These are phyloP conservation scores for Caenorhabditis sp. DNA, from an alignment of 2,888 invertebrate species.

Conservation along the genomic window DNA sequence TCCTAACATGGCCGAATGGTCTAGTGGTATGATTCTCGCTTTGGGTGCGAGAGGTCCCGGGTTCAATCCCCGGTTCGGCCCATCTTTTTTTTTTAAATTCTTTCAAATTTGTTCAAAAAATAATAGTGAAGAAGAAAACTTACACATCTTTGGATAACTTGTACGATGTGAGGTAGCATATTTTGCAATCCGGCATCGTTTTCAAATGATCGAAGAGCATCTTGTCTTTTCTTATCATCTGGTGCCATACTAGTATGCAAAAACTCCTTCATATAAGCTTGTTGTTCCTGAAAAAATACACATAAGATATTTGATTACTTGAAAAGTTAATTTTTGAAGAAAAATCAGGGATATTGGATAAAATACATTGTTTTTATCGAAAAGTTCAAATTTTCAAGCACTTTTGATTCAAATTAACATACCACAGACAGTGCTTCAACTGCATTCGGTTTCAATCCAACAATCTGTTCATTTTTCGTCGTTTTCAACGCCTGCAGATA, in stretches of 20 bases:
- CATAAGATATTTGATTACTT: neutral
- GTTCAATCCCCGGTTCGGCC: neutral
- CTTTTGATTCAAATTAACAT: neutral
- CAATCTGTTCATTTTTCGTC: conserved; percentile 31
- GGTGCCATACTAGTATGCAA: conserved; percentile 52
- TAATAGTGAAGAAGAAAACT: too few species aligned
- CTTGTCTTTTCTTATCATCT: conserved; percentile 42
- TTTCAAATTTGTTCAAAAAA: conserved; percentile 6
- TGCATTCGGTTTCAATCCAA: conserved; percentile 33
- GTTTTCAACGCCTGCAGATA: conserved; percentile 22
- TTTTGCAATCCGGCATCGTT: conserved; percentile 51
- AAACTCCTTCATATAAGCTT: conserved; percentile 51
- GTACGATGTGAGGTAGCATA: neutral
- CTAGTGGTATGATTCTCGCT: neutral
- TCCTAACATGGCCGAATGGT: too few species aligned
- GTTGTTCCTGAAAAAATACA: conserved; percentile 45
- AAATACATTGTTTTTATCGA: too few species aligned
- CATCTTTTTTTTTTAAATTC: conserved; percentile 14
- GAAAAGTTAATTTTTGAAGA: too few species aligned
- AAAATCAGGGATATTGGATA: too few species aligned
- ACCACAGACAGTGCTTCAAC: conserved; percentile 38
- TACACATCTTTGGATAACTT: conserved; percentile 5
- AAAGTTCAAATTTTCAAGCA: neutral
- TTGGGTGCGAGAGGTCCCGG: neutral
- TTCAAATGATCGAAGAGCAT: conserved; percentile 49